Conservation (phyloP, 92 coral and sea anemone genomes). For the Epizoanthus scotinus region DNA sequence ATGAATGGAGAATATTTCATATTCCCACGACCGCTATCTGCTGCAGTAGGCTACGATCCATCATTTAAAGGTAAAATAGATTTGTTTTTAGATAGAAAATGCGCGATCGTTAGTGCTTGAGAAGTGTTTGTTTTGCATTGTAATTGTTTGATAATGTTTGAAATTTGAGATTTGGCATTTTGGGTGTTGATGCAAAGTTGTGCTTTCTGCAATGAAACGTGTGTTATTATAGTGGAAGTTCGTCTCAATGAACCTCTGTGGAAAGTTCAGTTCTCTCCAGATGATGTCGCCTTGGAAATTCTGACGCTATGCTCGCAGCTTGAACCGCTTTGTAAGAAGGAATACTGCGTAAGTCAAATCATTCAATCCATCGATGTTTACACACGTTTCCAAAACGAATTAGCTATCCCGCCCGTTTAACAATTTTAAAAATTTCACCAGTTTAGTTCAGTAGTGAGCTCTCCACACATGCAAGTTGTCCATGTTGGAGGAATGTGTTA, state of each 20-base stretch:
- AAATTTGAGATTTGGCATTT: not conserved
- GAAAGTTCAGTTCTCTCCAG: slow-evolving; percentile 92
- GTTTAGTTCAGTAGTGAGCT: no score
- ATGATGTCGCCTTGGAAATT: slow-evolving; percentile 93
- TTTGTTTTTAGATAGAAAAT: not conserved
- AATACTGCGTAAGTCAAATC: slow-evolving; percentile 70
- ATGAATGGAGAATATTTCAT: slow-evolving; percentile 65
- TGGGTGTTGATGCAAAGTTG: not conserved
- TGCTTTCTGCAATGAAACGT: not conserved
- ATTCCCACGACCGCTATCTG: slow-evolving; percentile 69
- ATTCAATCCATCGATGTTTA: not conserved
- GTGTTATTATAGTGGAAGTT: slow-evolving; percentile 71
- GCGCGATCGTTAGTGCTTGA: not conserved
- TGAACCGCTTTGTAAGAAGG: slow-evolving; percentile 90
- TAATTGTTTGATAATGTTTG: not conserved
- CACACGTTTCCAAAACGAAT: not conserved
- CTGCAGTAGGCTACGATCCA: slow-evolving; percentile 87
- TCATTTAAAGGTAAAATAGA: slow-evolving; percentile 72
- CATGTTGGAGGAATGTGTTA: no score
- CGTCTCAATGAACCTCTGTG: slow-evolving; percentile 94
- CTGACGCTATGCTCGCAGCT: slow-evolving; percentile 89
- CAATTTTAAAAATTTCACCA: no score
- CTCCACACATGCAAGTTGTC: no score
- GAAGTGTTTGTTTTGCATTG: not conserved
- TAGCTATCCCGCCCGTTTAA: no score